Evolutionary conservation across 2,888 invertebrate species (phyloP).

Genomic region (Erannis defoliaria): DNA sequence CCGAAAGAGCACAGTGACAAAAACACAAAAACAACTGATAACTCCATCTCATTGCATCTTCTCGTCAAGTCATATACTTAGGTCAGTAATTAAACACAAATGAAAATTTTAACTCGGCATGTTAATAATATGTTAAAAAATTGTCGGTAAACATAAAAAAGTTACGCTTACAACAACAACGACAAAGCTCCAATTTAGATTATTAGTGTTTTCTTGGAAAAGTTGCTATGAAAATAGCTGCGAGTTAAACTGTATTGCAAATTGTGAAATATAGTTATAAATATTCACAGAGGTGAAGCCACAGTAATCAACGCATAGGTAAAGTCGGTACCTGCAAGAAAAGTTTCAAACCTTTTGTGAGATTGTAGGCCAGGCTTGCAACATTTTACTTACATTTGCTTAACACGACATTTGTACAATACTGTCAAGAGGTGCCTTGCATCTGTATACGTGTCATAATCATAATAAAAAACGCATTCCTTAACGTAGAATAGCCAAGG

Average conservation of each 20-base stretch:
- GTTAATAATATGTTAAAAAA: no score
- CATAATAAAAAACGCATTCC: no score
- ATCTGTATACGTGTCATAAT: not conserved
- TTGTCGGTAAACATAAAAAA: no score
- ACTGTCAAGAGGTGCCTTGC: conserved; percentile 12
- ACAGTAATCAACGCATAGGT: conserved; percentile 9
- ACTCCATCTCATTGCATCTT: no score
- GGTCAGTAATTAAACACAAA: no score
- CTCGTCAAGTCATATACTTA: no score
- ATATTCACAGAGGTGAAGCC: not conserved
- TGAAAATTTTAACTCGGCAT: no score
- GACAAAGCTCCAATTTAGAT: not conserved
- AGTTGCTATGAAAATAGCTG: not conserved
- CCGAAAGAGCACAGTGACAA: no score
- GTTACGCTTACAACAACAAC: no score
- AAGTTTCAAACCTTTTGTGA: conserved; percentile 16
- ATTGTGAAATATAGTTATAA: not conserved
- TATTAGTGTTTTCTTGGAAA: not conserved
- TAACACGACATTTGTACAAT: conserved; percentile 23
- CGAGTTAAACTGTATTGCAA: not conserved
- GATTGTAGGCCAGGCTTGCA: conserved; percentile 9
- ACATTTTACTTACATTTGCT: conserved; percentile 13
- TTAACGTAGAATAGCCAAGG: no score
- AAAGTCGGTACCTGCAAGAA: not conserved
- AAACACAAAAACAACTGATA: no score